Evolutionary conservation across 2,797 vertebrate species (phyloP).

Genomic region (Muscicapa striata): DNA sequence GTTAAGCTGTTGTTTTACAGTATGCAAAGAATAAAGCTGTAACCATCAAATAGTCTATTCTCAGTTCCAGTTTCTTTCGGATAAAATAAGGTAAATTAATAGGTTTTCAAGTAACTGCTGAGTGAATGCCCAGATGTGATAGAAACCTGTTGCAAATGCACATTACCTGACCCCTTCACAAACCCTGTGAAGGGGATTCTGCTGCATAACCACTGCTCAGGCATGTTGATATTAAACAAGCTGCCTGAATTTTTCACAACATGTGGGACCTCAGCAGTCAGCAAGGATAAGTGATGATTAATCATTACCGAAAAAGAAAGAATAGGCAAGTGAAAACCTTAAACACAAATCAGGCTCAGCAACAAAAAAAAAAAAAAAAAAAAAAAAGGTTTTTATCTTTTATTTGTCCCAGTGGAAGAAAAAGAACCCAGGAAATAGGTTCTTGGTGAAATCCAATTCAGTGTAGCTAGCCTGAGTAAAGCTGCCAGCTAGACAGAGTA

Average conservation of each 20-base stretch:
- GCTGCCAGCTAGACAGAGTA: not conserved
- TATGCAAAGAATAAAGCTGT: constrained; percentile 47
- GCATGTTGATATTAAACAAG: not conserved
- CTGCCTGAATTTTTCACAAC: constrained; percentile 5
- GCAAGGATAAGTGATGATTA: constrained; percentile 1
- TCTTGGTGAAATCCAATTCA: not conserved
- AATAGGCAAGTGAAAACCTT: not conserved
- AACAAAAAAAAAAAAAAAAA: not conserved
- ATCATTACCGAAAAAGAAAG: constrained; percentile 3
- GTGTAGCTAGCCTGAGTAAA: not conserved
- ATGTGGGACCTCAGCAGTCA: not conserved
- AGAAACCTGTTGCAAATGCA: not conserved
- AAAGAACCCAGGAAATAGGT: constrained; percentile 1
- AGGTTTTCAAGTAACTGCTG: constrained; percentile 5
- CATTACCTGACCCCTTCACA: not conserved
- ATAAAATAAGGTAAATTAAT: not conserved
- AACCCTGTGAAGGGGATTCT: not conserved
- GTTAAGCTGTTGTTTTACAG: not conserved
- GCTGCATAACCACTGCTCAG: not conserved
- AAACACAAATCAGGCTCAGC: not conserved
- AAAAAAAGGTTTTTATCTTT: not conserved
- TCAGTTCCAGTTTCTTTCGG: constrained; percentile 8
- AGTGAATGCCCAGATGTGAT: not conserved
- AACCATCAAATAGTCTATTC: not conserved
- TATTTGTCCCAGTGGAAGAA: not conserved